Evolutionary conservation across 1,140 invertebrate genomes (phyloP).

Genomic region (Drosophila equinoxialis): DNA sequence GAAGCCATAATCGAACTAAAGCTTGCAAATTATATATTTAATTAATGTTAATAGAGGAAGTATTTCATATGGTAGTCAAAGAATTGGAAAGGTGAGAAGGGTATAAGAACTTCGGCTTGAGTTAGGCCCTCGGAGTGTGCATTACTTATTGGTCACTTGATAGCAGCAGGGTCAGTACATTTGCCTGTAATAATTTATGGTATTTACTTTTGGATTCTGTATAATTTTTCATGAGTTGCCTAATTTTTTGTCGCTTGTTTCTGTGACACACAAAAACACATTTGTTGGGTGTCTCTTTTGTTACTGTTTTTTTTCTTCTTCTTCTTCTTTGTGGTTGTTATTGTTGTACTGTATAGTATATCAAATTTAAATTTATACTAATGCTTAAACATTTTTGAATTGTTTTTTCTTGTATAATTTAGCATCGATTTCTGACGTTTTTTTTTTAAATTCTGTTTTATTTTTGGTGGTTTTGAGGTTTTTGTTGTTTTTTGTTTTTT

Average conservation of each 20-base stretch:
- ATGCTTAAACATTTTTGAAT: conserved; percentile 21
- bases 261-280: conserved; percentile 24
- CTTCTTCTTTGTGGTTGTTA: neutral
- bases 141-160: conserved; percentile 8
- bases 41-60: neutral
- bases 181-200: conserved; percentile 53
- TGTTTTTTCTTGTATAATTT: conserved; percentile 65
- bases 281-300: conserved; percentile 8
- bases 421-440: conserved; percentile 46
- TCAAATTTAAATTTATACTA: conserved; percentile 42
- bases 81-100: neutral
- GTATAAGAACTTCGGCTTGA: neutral
- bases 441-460: conserved; percentile 11
- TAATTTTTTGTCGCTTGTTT: conserved; percentile 5
- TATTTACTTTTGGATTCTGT: conserved; percentile 37
- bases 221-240: conserved; percentile 25
- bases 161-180: conserved; percentile 25
- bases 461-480: neutral
- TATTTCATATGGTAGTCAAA: neutral
- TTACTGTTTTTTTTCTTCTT: conserved; percentile 5
- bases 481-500: conserved; percentile 1
- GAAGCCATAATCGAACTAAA: neutral
- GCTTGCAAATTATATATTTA: neutral
- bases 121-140: neutral
- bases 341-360: conserved; percentile 11